These are phyloP conservation scores for Chionoecetes opilio DNA, from an alignment of 1,140 invertebrate species.

Conservation along the genomic window DNA sequence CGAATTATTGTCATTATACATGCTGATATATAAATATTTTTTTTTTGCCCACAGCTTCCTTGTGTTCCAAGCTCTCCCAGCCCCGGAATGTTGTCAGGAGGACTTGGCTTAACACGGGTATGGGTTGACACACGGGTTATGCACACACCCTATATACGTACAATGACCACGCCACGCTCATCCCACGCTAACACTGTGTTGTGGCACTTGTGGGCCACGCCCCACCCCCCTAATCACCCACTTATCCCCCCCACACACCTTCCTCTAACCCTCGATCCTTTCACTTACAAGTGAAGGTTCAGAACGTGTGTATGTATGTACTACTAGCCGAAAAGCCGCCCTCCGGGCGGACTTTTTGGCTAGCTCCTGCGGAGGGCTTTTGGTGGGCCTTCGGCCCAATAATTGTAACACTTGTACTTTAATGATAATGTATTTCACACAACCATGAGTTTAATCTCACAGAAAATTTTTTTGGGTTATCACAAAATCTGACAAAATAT, in stretches of 20 bases:
- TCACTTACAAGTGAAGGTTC: not conserved
- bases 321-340: too few species aligned
- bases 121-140: constrained; percentile 18
- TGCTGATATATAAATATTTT: too few species aligned
- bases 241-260: not conserved
- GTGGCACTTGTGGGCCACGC: not conserved
- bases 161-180: not conserved
- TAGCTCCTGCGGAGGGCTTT: too few species aligned
- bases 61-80: not conserved
- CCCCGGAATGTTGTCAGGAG: not conserved
- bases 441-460: too few species aligned
- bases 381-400: too few species aligned
- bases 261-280: not conserved
- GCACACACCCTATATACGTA: not conserved
- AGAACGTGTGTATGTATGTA: constrained; percentile 16
- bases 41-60: not conserved
- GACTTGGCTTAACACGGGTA: constrained; percentile 18
- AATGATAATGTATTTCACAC: too few species aligned
- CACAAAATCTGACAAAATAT: too few species aligned
- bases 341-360: too few species aligned
- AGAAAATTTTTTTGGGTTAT: too few species aligned
- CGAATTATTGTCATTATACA: not conserved
- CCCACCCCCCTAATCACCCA: not conserved
- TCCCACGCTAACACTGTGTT: not conserved
- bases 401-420: too few species aligned